phyloP scores from a whole-genome alignment of 2,113 vertebrate genomes.

The Equus quagga region DNA sequence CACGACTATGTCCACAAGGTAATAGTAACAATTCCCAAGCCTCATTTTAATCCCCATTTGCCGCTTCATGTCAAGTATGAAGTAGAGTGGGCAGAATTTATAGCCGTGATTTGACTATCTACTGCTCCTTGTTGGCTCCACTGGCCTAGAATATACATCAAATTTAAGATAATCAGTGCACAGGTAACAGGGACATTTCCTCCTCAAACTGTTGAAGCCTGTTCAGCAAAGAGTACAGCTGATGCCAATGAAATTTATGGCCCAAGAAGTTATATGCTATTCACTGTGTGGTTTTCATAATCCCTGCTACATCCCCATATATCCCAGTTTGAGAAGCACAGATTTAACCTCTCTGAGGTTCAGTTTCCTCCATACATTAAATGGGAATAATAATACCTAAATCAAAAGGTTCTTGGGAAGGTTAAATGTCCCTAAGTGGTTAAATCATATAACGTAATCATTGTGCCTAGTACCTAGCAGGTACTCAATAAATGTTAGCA shows the following conservation, averaged over 20 bases:
- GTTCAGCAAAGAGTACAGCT: neutral
- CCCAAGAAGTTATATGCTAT: neutral
- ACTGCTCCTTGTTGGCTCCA: neutral
- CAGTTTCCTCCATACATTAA: neutral
- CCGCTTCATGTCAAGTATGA: neutral
- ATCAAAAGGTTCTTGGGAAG: neutral
- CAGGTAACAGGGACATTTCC: neutral
- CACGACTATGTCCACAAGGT: neutral
- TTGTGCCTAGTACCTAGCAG: neutral
- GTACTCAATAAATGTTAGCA: neutral
- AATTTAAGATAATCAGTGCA: slow-evolving; percentile 7
- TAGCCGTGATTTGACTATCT: neutral
- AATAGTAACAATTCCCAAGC: slow-evolving; percentile 17
- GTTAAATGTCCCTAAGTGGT: neutral
- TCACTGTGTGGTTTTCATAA: neutral
- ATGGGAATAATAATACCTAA: neutral
- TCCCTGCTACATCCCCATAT: neutral
- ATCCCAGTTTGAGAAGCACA: slow-evolving; percentile 11
- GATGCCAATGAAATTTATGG: slow-evolving; percentile 29
- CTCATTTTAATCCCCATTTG: slow-evolving; percentile 10
- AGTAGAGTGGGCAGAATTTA: slow-evolving; percentile 22
- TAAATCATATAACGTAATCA: neutral
- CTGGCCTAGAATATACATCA: neutral
- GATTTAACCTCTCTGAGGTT: neutral
- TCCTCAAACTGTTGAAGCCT: neutral